Evolutionary conservation across 2,797 vertebrate genomes (phyloP), one percentile per base, ranked within the genome.

Genomic region (Brachyalestes nurse): DNA sequence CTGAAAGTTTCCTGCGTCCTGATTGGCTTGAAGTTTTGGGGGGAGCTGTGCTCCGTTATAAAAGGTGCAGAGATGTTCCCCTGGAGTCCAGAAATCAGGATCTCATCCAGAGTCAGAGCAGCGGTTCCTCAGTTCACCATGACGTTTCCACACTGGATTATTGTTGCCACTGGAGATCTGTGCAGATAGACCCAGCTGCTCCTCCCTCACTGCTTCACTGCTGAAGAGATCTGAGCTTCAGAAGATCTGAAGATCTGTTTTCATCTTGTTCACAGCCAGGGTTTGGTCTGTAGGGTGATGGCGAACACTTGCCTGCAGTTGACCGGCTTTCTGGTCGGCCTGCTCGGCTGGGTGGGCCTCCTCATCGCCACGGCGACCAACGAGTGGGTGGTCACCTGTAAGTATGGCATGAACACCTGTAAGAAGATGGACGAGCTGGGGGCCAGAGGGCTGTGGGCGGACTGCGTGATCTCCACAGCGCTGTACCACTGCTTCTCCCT

Each of bases 351-450:
- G 98, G 92, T 99, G 7, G 94, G 96, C 47, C 93, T 99, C 75
- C 88, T 99, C 13, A 94, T 99, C 75, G 96, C 98, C 7, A 97
- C 95, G 0, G 89, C 96, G 87, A 99, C 98, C 78, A 98, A 97
- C 5, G 97, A 99, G 87, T 99, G 98, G 98, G 97, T 99, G 82
- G 90, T 91, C 60, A 96, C 94, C 65, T 99, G 98, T 5, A 97
- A 96, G 86, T 97, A 98, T 84, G 96, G 96, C 82, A 91, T 96
- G 51, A 96, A 95, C 89, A 97, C 96, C 83, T 99, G 98, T 88
- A 95, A 95, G 89, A 98, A 96, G 83, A 95, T 98, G 95, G 97
- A 98, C 0, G 96, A 98, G 80, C 91, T 99, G 87, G 95, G 93
- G 2, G 93, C 93, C 87, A 97, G 95, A 86, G 98, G 98, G 25